Percentiles rank a stretch among this genome's conserved stretches.
Conservation (phyloP, 2,888 invertebrate species). For the Drosophila histrio region DNA sequence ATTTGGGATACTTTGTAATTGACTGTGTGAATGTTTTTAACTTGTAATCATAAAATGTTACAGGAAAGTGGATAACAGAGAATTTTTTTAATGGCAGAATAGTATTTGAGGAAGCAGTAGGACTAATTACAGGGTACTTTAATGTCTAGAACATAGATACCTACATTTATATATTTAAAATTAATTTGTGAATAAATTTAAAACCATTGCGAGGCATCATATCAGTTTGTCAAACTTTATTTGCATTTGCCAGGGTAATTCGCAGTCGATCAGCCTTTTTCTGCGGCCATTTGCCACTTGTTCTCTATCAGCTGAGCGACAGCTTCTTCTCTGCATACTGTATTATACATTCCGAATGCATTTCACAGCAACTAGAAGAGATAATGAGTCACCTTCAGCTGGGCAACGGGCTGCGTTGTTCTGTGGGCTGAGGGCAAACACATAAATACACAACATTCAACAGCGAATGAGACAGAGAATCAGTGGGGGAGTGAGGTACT, state of each 20-base stretch:
- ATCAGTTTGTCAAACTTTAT: neutral
- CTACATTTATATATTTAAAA: too few relatives aligned
- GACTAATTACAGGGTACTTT: neutral
- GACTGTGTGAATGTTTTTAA: too few relatives aligned
- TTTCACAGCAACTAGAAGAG: slow-evolving; percentile 23
- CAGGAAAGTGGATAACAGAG: too few relatives aligned
- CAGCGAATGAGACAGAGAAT: neutral
- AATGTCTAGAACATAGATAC: neutral
- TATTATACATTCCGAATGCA: slow-evolving; percentile 43
- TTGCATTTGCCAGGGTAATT: slow-evolving; percentile 11
- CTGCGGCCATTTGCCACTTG: slow-evolving; percentile 4
- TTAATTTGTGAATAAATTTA: neutral
- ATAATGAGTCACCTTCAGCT: slow-evolving; percentile 59
- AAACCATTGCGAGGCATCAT: neutral
- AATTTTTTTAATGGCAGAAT: too few relatives aligned
- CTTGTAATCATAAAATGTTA: too few relatives aligned
- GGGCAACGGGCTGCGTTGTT: slow-evolving; percentile 25
- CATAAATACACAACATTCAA: neutral
- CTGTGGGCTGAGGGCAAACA: slow-evolving; percentile 33
- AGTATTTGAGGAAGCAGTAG: too few relatives aligned
- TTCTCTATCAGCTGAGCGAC: slow-evolving; percentile 40
- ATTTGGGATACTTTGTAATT: slow-evolving; percentile 4
- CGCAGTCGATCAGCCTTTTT: neutral
- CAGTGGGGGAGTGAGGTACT: neutral
- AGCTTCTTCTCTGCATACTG: slow-evolving; percentile 24